A percentile compares a stretch with the other conserved stretches of the same genome.
phyloP scores from a whole-genome alignment of 2,797 vertebrate species.

The Cossypha heuglini region DNA sequence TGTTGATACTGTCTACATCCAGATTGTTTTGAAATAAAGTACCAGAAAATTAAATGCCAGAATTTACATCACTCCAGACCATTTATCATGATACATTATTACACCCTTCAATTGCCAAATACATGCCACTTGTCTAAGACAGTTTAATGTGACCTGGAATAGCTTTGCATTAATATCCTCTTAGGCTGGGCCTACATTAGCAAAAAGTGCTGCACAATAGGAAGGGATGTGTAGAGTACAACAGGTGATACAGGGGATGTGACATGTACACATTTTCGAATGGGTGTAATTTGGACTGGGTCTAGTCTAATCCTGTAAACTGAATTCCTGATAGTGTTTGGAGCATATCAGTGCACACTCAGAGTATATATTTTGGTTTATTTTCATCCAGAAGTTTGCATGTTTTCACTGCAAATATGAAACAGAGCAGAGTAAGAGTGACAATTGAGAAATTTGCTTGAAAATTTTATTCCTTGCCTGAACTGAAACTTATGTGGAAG shows the following conservation, averaged over 20 bases:
- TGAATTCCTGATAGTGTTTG: neutral
- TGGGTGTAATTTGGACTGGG: neutral
- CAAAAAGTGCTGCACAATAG: neutral
- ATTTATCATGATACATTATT: neutral
- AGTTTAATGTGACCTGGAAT: neutral
- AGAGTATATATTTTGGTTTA: neutral
- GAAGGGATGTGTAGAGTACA: neutral
- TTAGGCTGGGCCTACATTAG: neutral
- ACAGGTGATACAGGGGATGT: neutral
- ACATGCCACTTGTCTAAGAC: neutral
- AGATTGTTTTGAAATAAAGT: conserved; percentile 33
- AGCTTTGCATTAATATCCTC: neutral
- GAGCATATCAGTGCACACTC: neutral
- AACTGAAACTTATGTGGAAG: neutral
- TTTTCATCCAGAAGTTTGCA: neutral
- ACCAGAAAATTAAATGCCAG: conserved; percentile 32
- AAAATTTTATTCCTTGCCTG: neutral
- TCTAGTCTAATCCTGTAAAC: neutral
- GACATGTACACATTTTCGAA: neutral
- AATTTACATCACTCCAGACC: conserved; percentile 4
- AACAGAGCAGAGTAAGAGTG: neutral
- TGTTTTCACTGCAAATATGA: neutral
- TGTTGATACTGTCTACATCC: neutral
- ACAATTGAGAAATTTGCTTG: neutral
- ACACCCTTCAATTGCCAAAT: neutral